These are phyloP conservation scores for Teleopsis dalmanni DNA, from an alignment of 1,140 invertebrate species.

Conservation along the genomic window DNA sequence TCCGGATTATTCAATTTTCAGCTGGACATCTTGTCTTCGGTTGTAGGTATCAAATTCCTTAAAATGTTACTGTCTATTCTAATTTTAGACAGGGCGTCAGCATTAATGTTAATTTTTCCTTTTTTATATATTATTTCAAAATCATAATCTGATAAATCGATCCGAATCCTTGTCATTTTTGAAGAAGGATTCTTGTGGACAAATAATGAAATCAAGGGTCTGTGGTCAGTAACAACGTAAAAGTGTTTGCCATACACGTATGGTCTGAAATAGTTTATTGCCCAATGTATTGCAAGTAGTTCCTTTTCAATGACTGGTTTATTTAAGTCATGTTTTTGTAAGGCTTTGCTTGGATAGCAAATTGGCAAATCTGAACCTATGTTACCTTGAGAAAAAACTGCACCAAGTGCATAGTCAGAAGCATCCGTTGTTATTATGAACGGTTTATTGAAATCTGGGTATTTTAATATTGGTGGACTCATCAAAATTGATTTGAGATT, in stretches of 20 bases:
- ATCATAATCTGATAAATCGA: conserved; percentile 44
- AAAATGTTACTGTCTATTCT: no score
- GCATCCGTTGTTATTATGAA: no score
- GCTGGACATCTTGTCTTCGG: no score
- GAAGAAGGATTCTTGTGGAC: conserved; percentile 44
- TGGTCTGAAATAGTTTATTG: conserved; percentile 43
- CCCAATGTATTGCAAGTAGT: conserved; percentile 41
- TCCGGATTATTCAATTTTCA: no score
- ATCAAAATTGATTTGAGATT: no score
- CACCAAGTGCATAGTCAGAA: conserved; percentile 27
- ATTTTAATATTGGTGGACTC: no score
- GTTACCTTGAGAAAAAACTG: conserved; percentile 30
- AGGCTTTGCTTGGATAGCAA: conserved; percentile 35
- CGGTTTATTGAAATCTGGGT: no score
- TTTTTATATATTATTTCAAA: conserved; percentile 43
- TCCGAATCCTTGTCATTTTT: conserved; percentile 34
- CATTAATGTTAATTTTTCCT: conserved; percentile 33
- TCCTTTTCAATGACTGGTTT: conserved; percentile 44
- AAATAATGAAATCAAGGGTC: conserved; percentile 46
- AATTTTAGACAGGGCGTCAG: conserved; percentile 23
- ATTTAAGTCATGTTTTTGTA: conserved; percentile 42
- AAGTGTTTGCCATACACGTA: conserved; percentile 48
- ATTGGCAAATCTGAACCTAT: conserved; percentile 35
- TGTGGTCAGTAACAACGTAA: conserved; percentile 48
- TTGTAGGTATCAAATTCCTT: no score